phyloP scores from a whole-genome alignment of 2,113 vertebrate genomes.

The Archilochus colubris region DNA sequence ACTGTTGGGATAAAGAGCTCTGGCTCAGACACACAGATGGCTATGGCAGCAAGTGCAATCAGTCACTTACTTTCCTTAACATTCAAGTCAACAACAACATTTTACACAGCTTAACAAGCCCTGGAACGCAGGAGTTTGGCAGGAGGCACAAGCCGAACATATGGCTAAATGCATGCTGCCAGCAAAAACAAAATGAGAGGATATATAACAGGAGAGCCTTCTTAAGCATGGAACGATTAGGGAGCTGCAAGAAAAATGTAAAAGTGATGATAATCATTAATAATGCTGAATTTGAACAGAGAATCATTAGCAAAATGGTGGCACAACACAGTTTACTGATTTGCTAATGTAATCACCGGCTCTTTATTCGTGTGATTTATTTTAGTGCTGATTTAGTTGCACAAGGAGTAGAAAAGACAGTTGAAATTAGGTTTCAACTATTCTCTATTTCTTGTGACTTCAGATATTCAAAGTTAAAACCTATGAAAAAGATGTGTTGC shows the following conservation, averaged over 20 bases:
- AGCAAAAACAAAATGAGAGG: conserved; percentile 70
- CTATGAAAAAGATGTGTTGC: conserved; percentile 31
- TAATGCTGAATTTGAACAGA: conserved; percentile 27
- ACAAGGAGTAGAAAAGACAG: conserved; percentile 7
- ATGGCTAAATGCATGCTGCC: conserved; percentile 68
- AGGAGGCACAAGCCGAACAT: conserved; percentile 55
- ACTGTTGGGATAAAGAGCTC: not conserved
- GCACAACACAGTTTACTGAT: conserved; percentile 19
- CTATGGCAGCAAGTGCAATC: conserved; percentile 61
- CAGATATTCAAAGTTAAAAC: conserved; percentile 19
- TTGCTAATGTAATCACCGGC: not conserved
- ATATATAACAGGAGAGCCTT: conserved; percentile 27
- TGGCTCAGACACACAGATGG: conserved; percentile 47
- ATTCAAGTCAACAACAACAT: conserved; percentile 70
- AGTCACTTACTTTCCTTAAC: conserved; percentile 66
- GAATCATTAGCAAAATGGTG: conserved; percentile 21
- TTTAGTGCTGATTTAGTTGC: conserved; percentile 33
- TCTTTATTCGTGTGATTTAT: conserved; percentile 24
- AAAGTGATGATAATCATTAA: conserved; percentile 34
- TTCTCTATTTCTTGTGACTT: not conserved
- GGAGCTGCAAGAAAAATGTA: conserved; percentile 12
- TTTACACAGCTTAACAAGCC: conserved; percentile 67
- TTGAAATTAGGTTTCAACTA: conserved; percentile 23
- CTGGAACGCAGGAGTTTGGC: conserved; percentile 66
- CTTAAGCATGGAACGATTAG: conserved; percentile 1